Base-by-base conservation (phyloP, 1,140 invertebrate species). In the Phenacoccus solenopsis region DNA sequence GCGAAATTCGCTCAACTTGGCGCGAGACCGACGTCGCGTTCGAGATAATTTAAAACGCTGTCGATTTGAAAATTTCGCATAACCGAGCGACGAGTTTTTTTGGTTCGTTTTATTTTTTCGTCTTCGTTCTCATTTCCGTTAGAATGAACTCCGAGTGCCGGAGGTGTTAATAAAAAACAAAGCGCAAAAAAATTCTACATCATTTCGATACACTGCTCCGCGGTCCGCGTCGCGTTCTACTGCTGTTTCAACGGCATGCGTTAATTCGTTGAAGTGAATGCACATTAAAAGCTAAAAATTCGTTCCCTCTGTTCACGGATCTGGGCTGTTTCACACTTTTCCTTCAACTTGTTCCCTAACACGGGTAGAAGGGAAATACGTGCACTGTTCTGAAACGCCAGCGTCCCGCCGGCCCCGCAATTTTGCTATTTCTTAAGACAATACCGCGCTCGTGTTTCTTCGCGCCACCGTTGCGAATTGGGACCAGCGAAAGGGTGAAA, bases 211-310 rank as follows among this genome's bases (percentile, higher is more conserved):
- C 59, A 25, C 32, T 9, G n/a, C 32, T n/a, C 32, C 32, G 9
- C n/a, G 9, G n/a, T 10, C 32, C 9, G 9, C n/a, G 9, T 38
- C 9, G 9, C 32, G 25, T 27, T 27, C 21, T 22, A 25, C 25
- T 27, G 16, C 12, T 22, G 22, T 64, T 64, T 64, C 25, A 27
- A 24, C 59, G 16, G 12, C 59, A 16, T 64, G 21, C 59, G 59
- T 64, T 64, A 24, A 64, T 64, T 64, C 59, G 59, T 64, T 64
- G 59, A 64, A 64, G 10, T 64, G 59, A 25, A 64, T 64, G 59
- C 59, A 64, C 59, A 64, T 64, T 64, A 64, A 64, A 64, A 64
- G 59, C 59, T 64, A 27, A 64, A 64, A 64, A 64, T 64, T 64
- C 25, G 22, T 64, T 22, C 25, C 25, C 59, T 24, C 22, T 16